Base-by-base conservation (phyloP, 2,113 vertebrate genomes). In the Bagarius yarrelli region DNA sequence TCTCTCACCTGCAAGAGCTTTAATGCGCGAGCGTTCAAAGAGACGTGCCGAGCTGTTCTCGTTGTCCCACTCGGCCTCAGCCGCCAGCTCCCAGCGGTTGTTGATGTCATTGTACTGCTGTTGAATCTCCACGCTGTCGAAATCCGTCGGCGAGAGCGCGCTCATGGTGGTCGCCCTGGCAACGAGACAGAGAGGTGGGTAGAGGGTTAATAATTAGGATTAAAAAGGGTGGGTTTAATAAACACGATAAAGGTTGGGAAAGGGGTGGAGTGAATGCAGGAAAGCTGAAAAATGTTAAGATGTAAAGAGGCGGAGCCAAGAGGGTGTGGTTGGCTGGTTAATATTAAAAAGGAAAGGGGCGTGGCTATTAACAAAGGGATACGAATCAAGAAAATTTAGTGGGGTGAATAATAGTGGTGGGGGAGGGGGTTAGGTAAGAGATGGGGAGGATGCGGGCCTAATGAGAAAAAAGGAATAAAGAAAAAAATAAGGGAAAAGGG, bases 21-120 rank as follows among this genome's bases (percentile, higher is more conserved):
- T 98, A 89, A 98, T 98, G 18, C 96, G 93, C 0, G 96, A 98
- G 78, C 96, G 93, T 86, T 98, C 96, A 5, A 98, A 98, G 83
- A 97, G 95, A 25, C 96, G 92, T 1, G 96, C 96, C 0, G 96
- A 98, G 89, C 96, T 97, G 93, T 95, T 96, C 91, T 97, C 96
- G 84, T 97, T 96, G 85, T 97, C 96, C 96, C 96, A 98, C 85
- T 97, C 96, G 0, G 94, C 92, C 84, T 96, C 96, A 0, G 94
- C 93, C 30, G 94, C 93, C 83, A 95, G 91, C 85, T 98, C 96
- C 96, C 96, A 98, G 87, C 96, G 95, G 90, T 98, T 98, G 90
- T 98, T 98, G 91, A 97, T 95, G 90, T 98, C 96, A 1, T 95
- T 97, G 82, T 97, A 98, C 87, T 98, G 96, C 90, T 97, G 96